Percentiles rank a stretch among this genome's conserved stretches.
Evolutionary conservation across 1,140 invertebrate species (phyloP).

Genomic region (Bombus breviceps): DNA sequence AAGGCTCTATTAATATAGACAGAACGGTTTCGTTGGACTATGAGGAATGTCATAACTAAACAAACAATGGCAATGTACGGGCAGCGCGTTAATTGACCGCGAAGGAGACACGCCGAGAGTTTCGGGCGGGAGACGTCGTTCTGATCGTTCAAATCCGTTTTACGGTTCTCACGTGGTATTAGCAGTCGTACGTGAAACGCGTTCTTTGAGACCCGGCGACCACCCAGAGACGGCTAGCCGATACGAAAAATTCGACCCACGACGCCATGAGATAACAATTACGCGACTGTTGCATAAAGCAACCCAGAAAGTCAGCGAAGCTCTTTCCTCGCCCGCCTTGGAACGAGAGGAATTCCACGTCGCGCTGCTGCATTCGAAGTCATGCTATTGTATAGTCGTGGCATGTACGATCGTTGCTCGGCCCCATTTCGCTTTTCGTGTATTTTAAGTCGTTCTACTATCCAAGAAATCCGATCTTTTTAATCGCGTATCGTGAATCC

Average conservation of each 20-base stretch:
- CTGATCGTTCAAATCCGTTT: conserved; percentile 52
- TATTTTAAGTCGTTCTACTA: background rate
- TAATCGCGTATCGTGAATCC: background rate
- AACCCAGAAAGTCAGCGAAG: conserved; percentile 20
- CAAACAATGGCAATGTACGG: background rate
- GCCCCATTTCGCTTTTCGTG: background rate
- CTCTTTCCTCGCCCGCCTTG: background rate
- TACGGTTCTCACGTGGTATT: conserved; percentile 58
- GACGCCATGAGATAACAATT: conserved; percentile 57
- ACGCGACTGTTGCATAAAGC: conserved; percentile 60
- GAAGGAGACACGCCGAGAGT: conserved; percentile 36
- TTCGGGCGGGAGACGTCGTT: conserved; percentile 34
- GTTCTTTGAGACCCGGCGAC: conserved; percentile 33
- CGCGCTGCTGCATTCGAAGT: background rate
- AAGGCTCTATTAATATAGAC: background rate
- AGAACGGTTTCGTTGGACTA: too few relatives aligned
- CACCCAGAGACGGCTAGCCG: conserved; percentile 38
- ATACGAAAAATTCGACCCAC: conserved; percentile 53
- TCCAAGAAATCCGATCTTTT: background rate
- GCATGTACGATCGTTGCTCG: background rate
- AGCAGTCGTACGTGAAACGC: conserved; percentile 37
- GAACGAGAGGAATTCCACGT: conserved; percentile 38
- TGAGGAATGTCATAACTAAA: background rate
- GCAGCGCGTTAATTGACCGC: conserved; percentile 11
- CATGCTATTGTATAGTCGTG: background rate